Conservation (phyloP, 1,140 invertebrate species). For the Catajapyx aquilonaris region DNA sequence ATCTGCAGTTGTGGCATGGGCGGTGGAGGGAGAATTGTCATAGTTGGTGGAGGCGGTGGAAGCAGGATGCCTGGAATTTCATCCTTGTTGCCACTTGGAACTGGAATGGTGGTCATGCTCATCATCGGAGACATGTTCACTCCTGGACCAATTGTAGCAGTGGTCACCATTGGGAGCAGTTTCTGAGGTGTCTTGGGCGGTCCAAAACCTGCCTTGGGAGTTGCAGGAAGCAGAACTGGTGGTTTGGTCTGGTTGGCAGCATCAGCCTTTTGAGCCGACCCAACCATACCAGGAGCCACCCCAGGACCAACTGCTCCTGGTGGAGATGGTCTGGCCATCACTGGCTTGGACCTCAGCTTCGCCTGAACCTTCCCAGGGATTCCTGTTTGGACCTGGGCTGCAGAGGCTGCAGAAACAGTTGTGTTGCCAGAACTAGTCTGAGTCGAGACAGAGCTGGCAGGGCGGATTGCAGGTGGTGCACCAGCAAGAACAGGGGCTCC, state of each 20-base stretch:
- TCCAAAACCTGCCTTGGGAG: not conserved
- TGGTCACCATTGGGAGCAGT: slow-evolving; percentile 3
- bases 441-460: slow-evolving; percentile 52
- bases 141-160: too few relatives aligned
- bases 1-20: slow-evolving; percentile 12
- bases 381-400: slow-evolving; percentile 12
- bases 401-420: slow-evolving; percentile 13
- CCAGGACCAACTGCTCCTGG: slow-evolving; percentile 33
- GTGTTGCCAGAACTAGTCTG: slow-evolving; percentile 50
- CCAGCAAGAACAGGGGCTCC: slow-evolving; percentile 20
- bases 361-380: too few relatives aligned
- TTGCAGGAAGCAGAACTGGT: slow-evolving; percentile 15
- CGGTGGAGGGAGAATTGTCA: too few relatives aligned
- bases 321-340: slow-evolving; percentile 33
- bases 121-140: too few relatives aligned
- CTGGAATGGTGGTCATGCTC: too few relatives aligned
- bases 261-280: slow-evolving; percentile 39
- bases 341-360: slow-evolving; percentile 3
- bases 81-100: too few relatives aligned
- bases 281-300: slow-evolving; percentile 24
- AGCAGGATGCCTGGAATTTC: too few relatives aligned
- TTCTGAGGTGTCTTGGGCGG: slow-evolving; percentile 1
- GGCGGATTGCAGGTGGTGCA: slow-evolving; percentile 42
- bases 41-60: slow-evolving; percentile 1
- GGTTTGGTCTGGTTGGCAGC: slow-evolving; percentile 45